phyloP scores from a whole-genome alignment of 2,888 invertebrate species.

The Ophraella communa region DNA sequence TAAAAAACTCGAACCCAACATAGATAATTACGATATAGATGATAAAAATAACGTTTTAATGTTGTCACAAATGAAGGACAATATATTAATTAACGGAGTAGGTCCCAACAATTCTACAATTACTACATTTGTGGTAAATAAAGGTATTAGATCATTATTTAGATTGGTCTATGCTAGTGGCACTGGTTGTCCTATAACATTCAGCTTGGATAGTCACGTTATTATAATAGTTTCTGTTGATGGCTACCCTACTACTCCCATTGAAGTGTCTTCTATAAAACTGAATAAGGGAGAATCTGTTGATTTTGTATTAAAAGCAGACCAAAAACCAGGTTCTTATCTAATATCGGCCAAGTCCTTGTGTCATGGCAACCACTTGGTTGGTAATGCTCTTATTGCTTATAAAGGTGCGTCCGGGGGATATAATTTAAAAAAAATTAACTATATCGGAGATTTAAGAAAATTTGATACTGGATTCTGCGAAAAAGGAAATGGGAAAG shows the following conservation, averaged over 20 bases:
- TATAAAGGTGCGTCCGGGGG: conserved; percentile 50
- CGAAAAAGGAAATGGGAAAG: conserved; percentile 57
- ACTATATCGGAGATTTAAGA: conserved; percentile 32
- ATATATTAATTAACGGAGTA: conserved; percentile 71
- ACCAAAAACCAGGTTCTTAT: conserved; percentile 65
- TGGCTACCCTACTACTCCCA: conserved; percentile 69
- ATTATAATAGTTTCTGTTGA: conserved; percentile 74
- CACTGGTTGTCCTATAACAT: conserved; percentile 71
- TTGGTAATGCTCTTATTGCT: conserved; percentile 64
- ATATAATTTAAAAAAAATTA: conserved; percentile 19
- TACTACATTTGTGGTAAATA: conserved; percentile 63
- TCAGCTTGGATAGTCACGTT: conserved; percentile 71
- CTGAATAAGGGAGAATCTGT: conserved; percentile 76
- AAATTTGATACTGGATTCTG: conserved; percentile 52
- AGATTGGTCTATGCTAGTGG: conserved; percentile 73
- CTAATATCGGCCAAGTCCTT: conserved; percentile 67
- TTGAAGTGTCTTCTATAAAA: conserved; percentile 65
- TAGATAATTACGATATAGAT: conserved; percentile 73
- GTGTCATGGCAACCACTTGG: conserved; percentile 61
- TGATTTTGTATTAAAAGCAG: conserved; percentile 75
- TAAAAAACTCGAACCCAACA: conserved; percentile 66
- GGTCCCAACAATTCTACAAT: conserved; percentile 58
- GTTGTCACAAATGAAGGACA: conserved; percentile 70
- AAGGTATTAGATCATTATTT: conserved; percentile 70
- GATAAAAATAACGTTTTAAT: conserved; percentile 72